These are phyloP conservation scores for Oikopleura dioica DNA, from an alignment of 23 tunicate species.

Conservation along the genomic window DNA sequence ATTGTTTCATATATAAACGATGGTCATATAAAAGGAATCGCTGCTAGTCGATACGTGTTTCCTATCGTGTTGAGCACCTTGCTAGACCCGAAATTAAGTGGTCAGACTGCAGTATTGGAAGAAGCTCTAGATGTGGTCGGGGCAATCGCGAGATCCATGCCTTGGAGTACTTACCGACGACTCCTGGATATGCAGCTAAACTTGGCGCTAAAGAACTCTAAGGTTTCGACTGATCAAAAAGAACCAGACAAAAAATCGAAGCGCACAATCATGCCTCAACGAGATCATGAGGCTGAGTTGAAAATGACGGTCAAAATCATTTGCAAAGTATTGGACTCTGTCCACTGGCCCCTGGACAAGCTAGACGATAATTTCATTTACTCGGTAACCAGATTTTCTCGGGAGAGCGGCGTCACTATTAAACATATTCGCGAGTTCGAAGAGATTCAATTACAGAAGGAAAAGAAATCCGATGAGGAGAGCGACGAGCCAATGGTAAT, in stretches of 20 bases:
- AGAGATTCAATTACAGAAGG: not conserved
- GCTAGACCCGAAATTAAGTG: slow-evolving; percentile 17
- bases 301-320: too few relatives aligned
- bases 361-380: too few relatives aligned
- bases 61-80: slow-evolving; percentile 42
- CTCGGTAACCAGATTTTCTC: too few relatives aligned
- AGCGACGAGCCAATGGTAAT: too few relatives aligned
- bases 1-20: slow-evolving; percentile 23
- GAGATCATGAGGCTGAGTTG: too few relatives aligned
- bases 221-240: too few relatives aligned
- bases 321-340: too few relatives aligned
- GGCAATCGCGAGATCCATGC: slow-evolving; percentile 24
- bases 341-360: too few relatives aligned
- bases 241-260: too few relatives aligned
- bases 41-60: slow-evolving; percentile 25
- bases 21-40: not conserved
- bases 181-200: too few relatives aligned
- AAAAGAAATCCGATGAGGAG: not conserved
- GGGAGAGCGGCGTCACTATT: not conserved
- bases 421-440: not conserved
- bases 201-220: too few relatives aligned
- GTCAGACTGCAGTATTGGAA: slow-evolving; percentile 22
- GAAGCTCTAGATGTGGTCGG: slow-evolving; percentile 33
- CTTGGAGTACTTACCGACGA: slow-evolving; percentile 34
- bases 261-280: too few relatives aligned